Percentiles rank a stretch among this genome's conserved stretches.
Conservation (phyloP, 2,113 vertebrate species). For the Eretmochelys imbricata region DNA sequence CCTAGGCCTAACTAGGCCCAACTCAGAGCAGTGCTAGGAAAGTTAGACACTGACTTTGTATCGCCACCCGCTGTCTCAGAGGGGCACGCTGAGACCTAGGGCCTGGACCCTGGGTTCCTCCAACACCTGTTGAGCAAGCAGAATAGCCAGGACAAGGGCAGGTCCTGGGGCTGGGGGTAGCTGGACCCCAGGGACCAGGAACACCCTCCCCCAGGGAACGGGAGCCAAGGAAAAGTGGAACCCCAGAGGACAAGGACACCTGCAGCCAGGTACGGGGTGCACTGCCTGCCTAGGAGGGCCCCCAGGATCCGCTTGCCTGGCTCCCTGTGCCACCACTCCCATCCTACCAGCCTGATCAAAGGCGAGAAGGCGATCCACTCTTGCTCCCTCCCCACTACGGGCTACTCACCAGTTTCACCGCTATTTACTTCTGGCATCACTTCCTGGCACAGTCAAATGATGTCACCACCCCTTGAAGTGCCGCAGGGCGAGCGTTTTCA, state of each 20-base stretch:
- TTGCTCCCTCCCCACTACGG: fast-evolving
- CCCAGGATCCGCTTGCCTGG: too few relatives aligned
- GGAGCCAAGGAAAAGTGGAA: not conserved
- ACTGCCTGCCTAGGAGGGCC: not conserved
- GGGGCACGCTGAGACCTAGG: not conserved
- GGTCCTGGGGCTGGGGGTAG: too few relatives aligned
- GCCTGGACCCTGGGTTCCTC: too few relatives aligned
- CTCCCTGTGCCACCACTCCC: too few relatives aligned
- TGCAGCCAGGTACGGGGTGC: fast-evolving
- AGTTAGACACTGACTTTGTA: not conserved
- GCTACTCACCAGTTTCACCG: not conserved
- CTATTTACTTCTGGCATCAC: not conserved
- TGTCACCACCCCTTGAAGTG: not conserved
- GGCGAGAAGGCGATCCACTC: fast-evolving
- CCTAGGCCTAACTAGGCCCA: too few relatives aligned
- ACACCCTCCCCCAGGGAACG: too few relatives aligned
- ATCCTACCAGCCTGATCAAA: too few relatives aligned
- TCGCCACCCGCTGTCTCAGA: not conserved
- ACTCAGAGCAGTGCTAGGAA: too few relatives aligned
- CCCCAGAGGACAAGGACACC: not conserved
- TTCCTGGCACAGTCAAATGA: not conserved
- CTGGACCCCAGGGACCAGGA: not conserved
- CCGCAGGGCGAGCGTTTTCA: not conserved
- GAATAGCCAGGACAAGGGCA: too few relatives aligned
- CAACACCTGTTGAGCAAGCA: too few relatives aligned